phyloP scores from a whole-genome alignment of 2,113 vertebrate species.

The Epinephelus moara region DNA sequence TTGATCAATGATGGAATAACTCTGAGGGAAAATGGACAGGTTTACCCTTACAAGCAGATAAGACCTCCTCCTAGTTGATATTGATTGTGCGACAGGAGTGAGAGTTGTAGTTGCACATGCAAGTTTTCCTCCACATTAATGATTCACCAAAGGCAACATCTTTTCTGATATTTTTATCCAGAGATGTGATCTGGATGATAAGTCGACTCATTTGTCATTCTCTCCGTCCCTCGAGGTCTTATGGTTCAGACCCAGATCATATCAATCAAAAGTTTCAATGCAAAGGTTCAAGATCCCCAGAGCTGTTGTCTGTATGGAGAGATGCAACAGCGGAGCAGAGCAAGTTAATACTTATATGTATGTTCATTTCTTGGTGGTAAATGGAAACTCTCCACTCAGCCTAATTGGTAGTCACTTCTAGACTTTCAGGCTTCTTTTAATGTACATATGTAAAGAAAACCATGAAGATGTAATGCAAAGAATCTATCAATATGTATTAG shows the following conservation, averaged over 20 bases:
- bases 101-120: not conserved
- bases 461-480: not conserved
- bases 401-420: not conserved
- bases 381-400: not conserved
- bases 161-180: not conserved
- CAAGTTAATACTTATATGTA: slow-evolving; percentile 8
- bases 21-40: not conserved
- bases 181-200: slow-evolving; percentile 1
- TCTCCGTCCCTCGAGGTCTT: slow-evolving; percentile 3
- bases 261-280: slow-evolving; percentile 23
- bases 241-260: not conserved
- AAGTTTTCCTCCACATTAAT: not conserved
- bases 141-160: not conserved
- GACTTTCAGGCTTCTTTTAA: not conserved
- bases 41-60: not conserved
- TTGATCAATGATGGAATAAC: slow-evolving; percentile 29
- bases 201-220: slow-evolving; percentile 1
- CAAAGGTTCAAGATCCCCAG: slow-evolving; percentile 8
- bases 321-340: slow-evolving; percentile 7
- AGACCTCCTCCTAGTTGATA: not conserved
- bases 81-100: slow-evolving; percentile 7
- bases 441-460: not conserved
- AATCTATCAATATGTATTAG: not conserved
- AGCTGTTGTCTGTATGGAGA: not conserved
- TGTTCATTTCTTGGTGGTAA: not conserved